Evolutionary conservation across 2,797 vertebrate genomes (phyloP).

Genomic region (Eleutherodactylus coqui): DNA sequence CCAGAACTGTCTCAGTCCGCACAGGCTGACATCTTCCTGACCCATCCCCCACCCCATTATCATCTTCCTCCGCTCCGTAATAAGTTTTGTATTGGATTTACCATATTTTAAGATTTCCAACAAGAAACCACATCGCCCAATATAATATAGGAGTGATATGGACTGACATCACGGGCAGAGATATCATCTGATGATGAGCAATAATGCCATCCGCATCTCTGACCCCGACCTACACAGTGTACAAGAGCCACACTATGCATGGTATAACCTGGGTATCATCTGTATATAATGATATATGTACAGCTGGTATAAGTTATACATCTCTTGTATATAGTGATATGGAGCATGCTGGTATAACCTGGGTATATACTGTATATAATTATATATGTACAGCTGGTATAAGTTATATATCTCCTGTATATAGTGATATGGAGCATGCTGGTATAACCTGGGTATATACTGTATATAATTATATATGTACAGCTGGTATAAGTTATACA

Average conservation of each 20-base stretch:
- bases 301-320: background rate
- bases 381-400: background rate
- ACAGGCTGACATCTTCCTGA: conserved; percentile 19
- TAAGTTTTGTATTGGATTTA: conserved; percentile 55
- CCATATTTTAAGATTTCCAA: conserved; percentile 53
- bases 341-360: background rate
- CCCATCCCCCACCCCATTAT: conserved; percentile 49
- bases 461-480: conserved; percentile 11
- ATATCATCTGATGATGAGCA: conserved; percentile 37
- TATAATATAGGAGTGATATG: conserved; percentile 49
- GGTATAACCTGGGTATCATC: background rate
- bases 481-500: background rate
- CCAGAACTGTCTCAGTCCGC: conserved; percentile 32
- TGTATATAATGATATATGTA: too few species aligned
- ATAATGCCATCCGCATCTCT: conserved; percentile 41
- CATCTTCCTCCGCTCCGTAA: conserved; percentile 47
- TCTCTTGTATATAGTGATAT: background rate
- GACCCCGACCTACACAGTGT: background rate
- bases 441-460: background rate
- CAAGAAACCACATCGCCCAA: conserved; percentile 45
- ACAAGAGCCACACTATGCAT: background rate
- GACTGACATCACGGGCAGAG: conserved; percentile 20
- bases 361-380: background rate
- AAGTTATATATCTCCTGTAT: background rate
- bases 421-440: background rate